Evolutionary conservation across 2,888 invertebrate genomes (phyloP), one percentile per base, ranked within the genome.

Genomic region (Asteroscopus sphinx): DNA sequence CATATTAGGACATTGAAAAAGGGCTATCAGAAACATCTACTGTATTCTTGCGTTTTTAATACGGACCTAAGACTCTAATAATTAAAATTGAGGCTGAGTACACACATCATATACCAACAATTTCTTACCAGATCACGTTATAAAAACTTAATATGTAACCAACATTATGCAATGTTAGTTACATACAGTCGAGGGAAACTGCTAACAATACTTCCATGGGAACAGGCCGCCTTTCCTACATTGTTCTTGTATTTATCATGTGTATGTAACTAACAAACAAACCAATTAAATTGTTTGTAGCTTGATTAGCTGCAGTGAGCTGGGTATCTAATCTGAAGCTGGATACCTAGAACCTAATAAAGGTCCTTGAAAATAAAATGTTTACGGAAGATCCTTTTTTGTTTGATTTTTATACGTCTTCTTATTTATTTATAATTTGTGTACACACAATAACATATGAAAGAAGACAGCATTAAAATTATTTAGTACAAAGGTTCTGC

Each of bases 221-320:
- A 88, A 87, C 82, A 86, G 73, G 66, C 74, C 67, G 81, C 75
- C 78, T 88, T 88, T 87, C 87, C 81, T 83, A 83, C 76, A 76
- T 73, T 74, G 74, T 76, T 67, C 73, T 67, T 48, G 44, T 67
- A 65, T 69, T 69, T 76, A 69, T 76, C 63, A 73, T 64, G 62
- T 59, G 56, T 44, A 58, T 73, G 76, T 66, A n/a, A 71, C 62
- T 63, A 58, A 60, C 71, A 66, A 71, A 69, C 68, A 69, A 69
- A 71, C 56, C 60, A 69, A 69, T 69, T 71, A 66, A 60, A 60
- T 48, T 54, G 52, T 66, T 49, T 66, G 42, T 56, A 25, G 53
- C 49, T 56, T 37, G 49, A 39, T 60, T 52, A 35, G 63, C 35
- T 36, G 30, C 35, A 16, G 39, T 46, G 49, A 53, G 32, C 35